Conservation (phyloP, 2,113 vertebrate species). For the Etia nguti region DNA sequence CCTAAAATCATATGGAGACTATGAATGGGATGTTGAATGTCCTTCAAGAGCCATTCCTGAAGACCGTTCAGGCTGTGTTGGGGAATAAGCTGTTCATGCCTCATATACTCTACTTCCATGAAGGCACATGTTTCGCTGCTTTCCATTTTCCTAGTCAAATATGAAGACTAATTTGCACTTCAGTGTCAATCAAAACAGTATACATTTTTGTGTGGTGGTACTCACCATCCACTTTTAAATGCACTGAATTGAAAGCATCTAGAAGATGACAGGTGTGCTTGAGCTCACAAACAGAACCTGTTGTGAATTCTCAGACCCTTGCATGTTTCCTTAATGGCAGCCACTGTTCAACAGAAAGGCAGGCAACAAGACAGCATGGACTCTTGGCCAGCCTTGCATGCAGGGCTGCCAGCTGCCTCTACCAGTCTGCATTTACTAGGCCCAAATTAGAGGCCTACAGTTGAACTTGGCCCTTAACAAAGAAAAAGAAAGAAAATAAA, state of each 20-base stretch:
- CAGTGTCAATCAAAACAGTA: neutral
- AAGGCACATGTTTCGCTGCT: neutral
- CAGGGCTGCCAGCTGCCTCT: slow-evolving; percentile 48
- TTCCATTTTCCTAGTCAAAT: neutral
- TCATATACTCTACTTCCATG: neutral
- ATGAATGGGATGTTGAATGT: neutral
- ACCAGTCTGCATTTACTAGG: slow-evolving; percentile 58
- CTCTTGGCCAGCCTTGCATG: slow-evolving; percentile 16
- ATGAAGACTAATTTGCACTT: neutral
- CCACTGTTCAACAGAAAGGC: neutral
- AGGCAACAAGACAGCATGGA: neutral
- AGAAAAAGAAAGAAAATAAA: slow-evolving; percentile 31
- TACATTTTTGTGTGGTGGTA: neutral
- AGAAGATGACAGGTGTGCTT: neutral
- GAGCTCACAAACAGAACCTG: neutral
- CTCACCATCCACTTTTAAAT: neutral
- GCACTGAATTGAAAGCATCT: neutral
- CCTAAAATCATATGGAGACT: neutral
- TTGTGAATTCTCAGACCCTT: neutral
- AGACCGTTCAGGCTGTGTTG: neutral
- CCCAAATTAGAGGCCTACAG: slow-evolving; percentile 60
- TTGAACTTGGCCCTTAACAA: slow-evolving; percentile 52
- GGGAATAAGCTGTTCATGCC: neutral
- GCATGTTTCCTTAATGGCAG: neutral
- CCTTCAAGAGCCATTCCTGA: neutral